Evolutionary conservation across 2,797 vertebrate species (phyloP).

Genomic region (Peromyscus attwateri): DNA sequence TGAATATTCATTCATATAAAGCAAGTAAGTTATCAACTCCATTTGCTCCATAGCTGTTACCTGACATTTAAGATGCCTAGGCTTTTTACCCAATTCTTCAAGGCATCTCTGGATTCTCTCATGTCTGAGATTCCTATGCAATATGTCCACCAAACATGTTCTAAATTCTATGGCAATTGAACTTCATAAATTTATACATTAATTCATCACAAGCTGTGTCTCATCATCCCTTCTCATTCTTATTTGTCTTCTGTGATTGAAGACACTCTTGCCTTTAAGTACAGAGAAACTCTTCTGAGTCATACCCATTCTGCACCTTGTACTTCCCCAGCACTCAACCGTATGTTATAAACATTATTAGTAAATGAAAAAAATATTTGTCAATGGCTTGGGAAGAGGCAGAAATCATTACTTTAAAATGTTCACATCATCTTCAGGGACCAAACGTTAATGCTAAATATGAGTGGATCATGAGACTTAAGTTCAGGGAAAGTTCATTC

Average conservation of each 20-base stretch:
- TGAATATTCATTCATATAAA: neutral
- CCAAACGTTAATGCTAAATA: neutral
- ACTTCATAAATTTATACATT: neutral
- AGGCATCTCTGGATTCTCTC: neutral
- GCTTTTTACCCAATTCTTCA: neutral
- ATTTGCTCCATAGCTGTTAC: neutral
- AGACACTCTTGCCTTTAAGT: neutral
- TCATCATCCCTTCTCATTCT: neutral
- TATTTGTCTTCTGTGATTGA: constrained; percentile 1
- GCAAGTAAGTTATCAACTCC: neutral
- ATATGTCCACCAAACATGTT: neutral
- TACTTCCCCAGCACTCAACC: neutral
- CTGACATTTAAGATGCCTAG: neutral
- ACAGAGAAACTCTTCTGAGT: neutral
- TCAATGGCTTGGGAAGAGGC: constrained; percentile 27
- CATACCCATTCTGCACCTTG: neutral
- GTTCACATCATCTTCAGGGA: neutral
- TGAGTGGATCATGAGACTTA: constrained; percentile 43
- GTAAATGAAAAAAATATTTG: constrained; percentile 42
- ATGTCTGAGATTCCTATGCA: neutral
- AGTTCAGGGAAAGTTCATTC: constrained; percentile 63
- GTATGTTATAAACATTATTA: neutral
- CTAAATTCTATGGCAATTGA: neutral
- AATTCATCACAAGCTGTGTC: neutral
- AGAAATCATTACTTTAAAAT: constrained; percentile 19